Evolutionary conservation across 2,113 vertebrate genomes (phyloP), one percentile per base, ranked within the genome.

Genomic region (Forbesichthys agassizii): DNA sequence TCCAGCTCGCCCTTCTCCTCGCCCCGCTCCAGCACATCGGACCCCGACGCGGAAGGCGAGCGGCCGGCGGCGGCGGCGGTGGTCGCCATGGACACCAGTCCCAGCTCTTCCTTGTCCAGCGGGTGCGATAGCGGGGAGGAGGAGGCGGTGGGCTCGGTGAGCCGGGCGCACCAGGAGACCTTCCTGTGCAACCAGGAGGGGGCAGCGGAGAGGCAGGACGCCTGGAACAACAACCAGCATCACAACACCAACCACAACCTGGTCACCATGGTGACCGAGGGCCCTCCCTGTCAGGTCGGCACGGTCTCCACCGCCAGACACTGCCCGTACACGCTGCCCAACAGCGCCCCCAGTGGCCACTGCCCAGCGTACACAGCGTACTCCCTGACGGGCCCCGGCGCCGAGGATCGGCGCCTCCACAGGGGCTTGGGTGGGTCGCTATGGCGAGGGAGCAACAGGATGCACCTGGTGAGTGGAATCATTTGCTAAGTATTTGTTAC

Each of bases 101-200:
- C 69, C 11, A 89, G 85, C 80, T 84, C 88, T 0, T 68, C 80
- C 78, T 92, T 91, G 16, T 68, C 42, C 84, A 82, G 81, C 0
- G 33, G 77, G 0, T 83, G 90, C 3, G 95, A 98, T 84, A 94
- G 95, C 67, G 93, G 94, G 1, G 96, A 97, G 90, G 92, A 93
- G 68, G 96, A 98, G 82, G 94, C 94, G 74, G 94, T 96, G 0
- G 94, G 95, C 57, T 92, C 94, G 46, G 95, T 96, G 72, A 96
- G 95, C 11, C 89, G 94, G 71, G 95, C 95, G 27, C 95, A 96
- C 75, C 95, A 96, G 86, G 95, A 96, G 83, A 96, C 95, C 65
- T 97, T 98, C 80, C 93, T 96, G 93, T 98, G 96, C 84, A 96
- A 96, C 90, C 96, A 97, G 68, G 95, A 96, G 12, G 93, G 91